Evolutionary conservation across 2,888 invertebrate species (phyloP), one percentile per base, ranked within the genome.

Genomic region (Meteorus cinctellus): DNA sequence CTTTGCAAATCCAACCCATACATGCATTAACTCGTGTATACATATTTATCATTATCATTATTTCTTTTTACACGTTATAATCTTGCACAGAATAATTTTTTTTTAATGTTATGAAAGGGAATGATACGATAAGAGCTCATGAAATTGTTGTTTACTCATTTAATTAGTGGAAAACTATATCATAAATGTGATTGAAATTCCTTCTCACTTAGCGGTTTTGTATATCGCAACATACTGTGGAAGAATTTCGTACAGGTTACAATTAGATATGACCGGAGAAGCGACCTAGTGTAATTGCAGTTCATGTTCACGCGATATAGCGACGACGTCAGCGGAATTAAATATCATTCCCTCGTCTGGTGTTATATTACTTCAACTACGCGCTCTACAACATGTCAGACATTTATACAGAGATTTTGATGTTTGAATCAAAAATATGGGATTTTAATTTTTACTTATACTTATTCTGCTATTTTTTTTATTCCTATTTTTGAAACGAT

Each of bases 1-100:
- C 81, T 81, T 78, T 76, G 71, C 75, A 51, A 66, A 55, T 55
- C 10, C 55, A 19, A 24, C 19, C 19, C 55, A 41, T 41, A 12
- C 16, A 8, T 55, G 19, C 55, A 19, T 19, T 55, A 55, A 55
- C 14, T 63, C 14, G 31, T 63, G 63, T 29, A 62, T 14, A 14
- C 1, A 29, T 16, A 62, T 31, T 62, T 16, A 14, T 16, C 8
- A 29, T 62, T 31, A 27, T 27, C 1, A 1, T 24, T 24, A 24
- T 31, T 62, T 62, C 1, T 48, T 48, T n/a, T 16, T 48, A 5
- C n/a, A n/a, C 48, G 16, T 4, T 16, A 4, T 4, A n/a, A n/a
- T 48, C 48, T 16, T 16, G n/a, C 16, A 41, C 8, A 0, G 12
- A 41, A 8, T 41, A 10, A 41, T 8, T 41, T 41, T 12, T 41